Evolutionary conservation across 2,113 vertebrate genomes (phyloP).

Genomic region (Merops nubicus): DNA sequence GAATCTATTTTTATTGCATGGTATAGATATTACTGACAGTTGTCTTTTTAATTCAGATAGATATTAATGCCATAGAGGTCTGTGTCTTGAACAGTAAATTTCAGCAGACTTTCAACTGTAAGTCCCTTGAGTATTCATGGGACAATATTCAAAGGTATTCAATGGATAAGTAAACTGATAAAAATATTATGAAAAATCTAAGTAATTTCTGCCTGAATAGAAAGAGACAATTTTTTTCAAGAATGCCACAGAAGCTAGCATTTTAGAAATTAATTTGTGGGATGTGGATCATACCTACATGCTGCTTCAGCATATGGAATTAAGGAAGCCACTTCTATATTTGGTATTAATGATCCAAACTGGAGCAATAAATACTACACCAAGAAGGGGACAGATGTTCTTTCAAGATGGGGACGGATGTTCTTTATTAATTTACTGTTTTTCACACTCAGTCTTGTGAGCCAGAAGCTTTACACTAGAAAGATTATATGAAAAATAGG

Average conservation of each 20-base stretch:
- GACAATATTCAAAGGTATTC: too few relatives aligned
- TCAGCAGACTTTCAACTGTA: background rate
- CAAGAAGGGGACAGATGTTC: background rate
- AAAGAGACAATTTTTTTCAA: background rate
- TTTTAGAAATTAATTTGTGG: background rate
- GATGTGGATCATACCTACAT: background rate
- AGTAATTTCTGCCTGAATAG: background rate
- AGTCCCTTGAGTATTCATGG: background rate
- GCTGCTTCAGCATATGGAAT: constrained; percentile 22
- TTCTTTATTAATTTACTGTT: constrained; percentile 1
- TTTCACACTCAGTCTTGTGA: background rate
- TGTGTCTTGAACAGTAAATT: background rate
- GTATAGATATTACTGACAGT: background rate
- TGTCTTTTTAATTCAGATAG: background rate
- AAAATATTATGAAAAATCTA: background rate
- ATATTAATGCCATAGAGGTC: background rate
- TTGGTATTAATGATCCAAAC: background rate
- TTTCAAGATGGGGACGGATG: background rate
- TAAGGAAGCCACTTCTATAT: background rate
- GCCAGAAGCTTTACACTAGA: background rate
- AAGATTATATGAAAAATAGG: background rate
- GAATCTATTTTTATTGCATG: background rate
- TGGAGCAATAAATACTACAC: background rate
- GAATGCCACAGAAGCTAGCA: background rate
- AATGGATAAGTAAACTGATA: background rate